phyloP scores from a whole-genome alignment of 2,888 invertebrate genomes.

The Aphidoletes aphidimyza region DNA sequence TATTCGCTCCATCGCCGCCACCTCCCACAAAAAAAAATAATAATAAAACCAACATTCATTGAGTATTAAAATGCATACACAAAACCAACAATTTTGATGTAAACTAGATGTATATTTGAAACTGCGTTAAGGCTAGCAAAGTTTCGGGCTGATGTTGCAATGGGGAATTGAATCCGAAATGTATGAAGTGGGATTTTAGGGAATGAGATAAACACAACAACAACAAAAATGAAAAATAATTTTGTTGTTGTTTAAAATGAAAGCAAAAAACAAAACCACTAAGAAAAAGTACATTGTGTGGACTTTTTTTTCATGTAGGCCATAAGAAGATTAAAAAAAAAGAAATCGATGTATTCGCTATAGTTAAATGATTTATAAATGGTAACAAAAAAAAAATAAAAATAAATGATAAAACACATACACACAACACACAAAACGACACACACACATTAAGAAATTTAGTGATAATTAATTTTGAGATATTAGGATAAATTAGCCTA shows the following conservation, averaged over 20 bases:
- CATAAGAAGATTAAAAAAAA: neutral
- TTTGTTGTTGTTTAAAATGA: no score
- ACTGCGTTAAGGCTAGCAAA: neutral
- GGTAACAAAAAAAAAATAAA: neutral
- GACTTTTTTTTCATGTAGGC: slow-evolving; percentile 29
- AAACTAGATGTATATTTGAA: slow-evolving; percentile 43
- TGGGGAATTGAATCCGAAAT: slow-evolving; percentile 7
- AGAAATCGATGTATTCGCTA: slow-evolving; percentile 31
- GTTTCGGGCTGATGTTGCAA: neutral
- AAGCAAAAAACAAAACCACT: neutral
- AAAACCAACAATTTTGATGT: neutral
- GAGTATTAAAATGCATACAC: neutral
- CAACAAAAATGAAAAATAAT: neutral
- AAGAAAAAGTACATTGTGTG: neutral
- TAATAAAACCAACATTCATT: neutral
- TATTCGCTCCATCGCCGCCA: no score
- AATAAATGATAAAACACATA: neutral
- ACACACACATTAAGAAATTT: neutral
- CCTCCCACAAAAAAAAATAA: no score
- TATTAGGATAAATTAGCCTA: neutral
- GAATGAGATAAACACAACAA: neutral
- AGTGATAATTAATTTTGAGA: neutral
- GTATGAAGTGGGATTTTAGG: neutral
- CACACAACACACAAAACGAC: neutral
- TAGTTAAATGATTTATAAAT: slow-evolving; percentile 43